Base-by-base conservation (phyloP, 2,888 invertebrate genomes). In the Cepaea hortensis region DNA sequence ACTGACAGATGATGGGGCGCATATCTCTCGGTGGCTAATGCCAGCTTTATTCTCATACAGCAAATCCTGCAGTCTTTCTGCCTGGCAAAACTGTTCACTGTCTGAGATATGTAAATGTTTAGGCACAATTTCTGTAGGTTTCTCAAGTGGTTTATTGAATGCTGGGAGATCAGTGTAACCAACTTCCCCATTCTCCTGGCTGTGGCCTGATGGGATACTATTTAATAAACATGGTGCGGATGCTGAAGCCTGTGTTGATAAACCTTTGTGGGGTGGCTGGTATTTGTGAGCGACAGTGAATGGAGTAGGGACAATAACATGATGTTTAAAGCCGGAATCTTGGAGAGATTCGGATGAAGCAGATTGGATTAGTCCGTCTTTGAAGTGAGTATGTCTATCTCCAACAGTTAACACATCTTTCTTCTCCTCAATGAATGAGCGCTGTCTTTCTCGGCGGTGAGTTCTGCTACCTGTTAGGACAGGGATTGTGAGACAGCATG, bases 341-440 rank as follows among this genome's bases (percentile, higher is more conserved):
- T 23, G 72, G 13, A 76, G 5, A 20, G 84, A 48, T 48, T 48
- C 11, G 48, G 48, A 68, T 23, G 70, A 48, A 18, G n/a, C n/a
- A 15, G 81, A 68, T 20, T 81, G 50, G 2, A 48, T 9, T 3
- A 81, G 70, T n/a, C 50, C 48, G 50, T 81, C 61, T 84, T 48
- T 68, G 9, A 50, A 75, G 35, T 76, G 70, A n/a, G 1, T 62
- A 46, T 75, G 70, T 23, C 61, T 81, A 15, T 65, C 79, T 15
- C 72, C 62, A 20, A 77, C 84, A 18, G 55, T 3, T 35, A 88
- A 75, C 35, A 88, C 72, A 23, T 87, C 88, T 79, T 92, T 91
- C 84, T 92, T 92, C 84, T 92, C 92, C 89, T 91, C 91, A 87
- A 92, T 91, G 85, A 91, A 90, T 68, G 91, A 90, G 18, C 91